These are phyloP conservation scores for Pseudorhiza aurosa DNA, from an alignment of 30 jellyfish, hydroid and myxozoan species.

Conservation along the genomic window DNA sequence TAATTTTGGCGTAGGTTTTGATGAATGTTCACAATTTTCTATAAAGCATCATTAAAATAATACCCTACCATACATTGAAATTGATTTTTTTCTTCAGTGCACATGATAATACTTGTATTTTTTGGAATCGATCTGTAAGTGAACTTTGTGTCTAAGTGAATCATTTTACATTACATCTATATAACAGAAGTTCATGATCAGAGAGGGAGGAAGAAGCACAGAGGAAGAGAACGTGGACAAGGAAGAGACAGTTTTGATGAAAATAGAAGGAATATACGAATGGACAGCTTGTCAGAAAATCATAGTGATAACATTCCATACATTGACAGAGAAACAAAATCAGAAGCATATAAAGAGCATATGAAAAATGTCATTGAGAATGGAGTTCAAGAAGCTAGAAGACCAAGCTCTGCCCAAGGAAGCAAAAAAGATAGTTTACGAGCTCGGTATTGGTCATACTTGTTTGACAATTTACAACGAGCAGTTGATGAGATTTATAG, in stretches of 20 bases:
- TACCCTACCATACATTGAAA: no score
- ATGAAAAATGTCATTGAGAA: constrained; percentile 63
- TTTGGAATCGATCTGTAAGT: no score
- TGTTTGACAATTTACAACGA: constrained; percentile 90
- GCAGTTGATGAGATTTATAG: constrained; percentile 92
- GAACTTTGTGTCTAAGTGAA: no score
- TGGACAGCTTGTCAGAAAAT: not conserved
- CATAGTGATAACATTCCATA: not conserved
- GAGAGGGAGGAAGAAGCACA: constrained; percentile 37
- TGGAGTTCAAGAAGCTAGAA: constrained; percentile 32
- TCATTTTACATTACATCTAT: no score
- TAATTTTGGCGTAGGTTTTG: no score
- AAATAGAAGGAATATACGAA: not conserved
- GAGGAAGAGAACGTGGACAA: constrained; percentile 30
- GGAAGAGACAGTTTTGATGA: constrained; percentile 5
- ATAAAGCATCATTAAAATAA: no score
- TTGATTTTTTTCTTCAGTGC: no score
- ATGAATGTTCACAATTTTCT: no score
- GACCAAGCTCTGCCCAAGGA: constrained; percentile 84
- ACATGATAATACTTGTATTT: no score
- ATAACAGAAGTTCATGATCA: constrained; percentile 4
- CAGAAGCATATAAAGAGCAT: constrained; percentile 66
- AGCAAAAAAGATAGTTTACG: constrained; percentile 64
- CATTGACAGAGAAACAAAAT: constrained; percentile 67
- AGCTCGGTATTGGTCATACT: constrained; percentile 96